Evolutionary conservation across 2,113 vertebrate genomes (phyloP), one percentile per base, ranked within the genome.

Genomic region (Nothocercus nigrocapillus): DNA sequence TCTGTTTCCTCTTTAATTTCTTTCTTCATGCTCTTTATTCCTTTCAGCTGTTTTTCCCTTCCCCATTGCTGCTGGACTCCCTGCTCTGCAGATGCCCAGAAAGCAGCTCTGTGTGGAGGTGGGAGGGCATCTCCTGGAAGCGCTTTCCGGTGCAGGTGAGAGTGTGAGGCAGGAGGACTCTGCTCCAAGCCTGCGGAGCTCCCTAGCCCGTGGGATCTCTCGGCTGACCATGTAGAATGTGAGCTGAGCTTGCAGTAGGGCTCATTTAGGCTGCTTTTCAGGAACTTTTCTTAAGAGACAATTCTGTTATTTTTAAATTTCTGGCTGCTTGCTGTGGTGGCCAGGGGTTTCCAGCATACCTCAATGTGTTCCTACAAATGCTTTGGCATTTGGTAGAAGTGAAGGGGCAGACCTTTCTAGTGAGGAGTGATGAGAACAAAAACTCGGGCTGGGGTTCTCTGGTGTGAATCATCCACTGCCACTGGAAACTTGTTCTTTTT

Each of bases 1-100:
- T 88, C 88, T 96, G 90, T 96, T 97, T 96, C 94, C 94, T 86
- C 56, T 94, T 91, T 95, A 44, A 42, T 68, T 61, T 78, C 73
- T 96, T 90, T 90, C 49, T 73, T 90, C 69, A 54, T 77, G 59
- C 30, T 83, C 27, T 78, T 82, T 90, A 34, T 90, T 90, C 85
- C 19, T 27, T 93, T 79, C 40, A 58, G 7, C 73, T 92, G 66
- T 92, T 96, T 96, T 92, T 63, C 83, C 62, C 75, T 64, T 51
- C 5, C 5, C 30, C 79, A 21, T 96, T 95, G 84, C 89, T 93
- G 85, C 92, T 84, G 80, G 47, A 80, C 58, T 77, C 59, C 58
- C 53, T 32, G 17, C 47, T 88, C 24, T 4, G 8, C 62, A 73
- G 47, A 27, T 69, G 72, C 68, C 91, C 64, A 45, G 83, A 45